Conservation (phyloP, 2,888 invertebrate genomes). For the Himalopsyche kuldschensis region DNA sequence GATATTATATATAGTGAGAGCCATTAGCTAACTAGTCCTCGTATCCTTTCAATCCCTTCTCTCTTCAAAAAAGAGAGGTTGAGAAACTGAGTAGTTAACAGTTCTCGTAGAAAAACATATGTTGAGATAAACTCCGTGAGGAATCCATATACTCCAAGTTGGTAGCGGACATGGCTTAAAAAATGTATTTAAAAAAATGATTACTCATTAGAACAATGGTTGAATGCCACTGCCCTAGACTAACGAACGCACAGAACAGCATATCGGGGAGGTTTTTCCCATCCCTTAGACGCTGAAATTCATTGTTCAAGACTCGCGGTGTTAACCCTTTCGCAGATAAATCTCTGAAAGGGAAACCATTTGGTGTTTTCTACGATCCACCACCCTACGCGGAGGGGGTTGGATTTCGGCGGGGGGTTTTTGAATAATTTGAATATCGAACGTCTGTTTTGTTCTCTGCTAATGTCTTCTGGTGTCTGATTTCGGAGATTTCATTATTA, state of each 20-base stretch:
- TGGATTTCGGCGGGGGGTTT: not conserved
- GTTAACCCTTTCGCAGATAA: conserved; percentile 39
- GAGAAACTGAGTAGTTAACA: no score
- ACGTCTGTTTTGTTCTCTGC: not conserved
- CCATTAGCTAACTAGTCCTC: no score
- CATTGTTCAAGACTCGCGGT: conserved; percentile 33
- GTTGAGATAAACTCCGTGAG: no score
- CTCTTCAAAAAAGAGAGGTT: no score
- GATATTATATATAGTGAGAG: no score
- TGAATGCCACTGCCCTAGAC: not conserved
- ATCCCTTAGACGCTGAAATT: conserved; percentile 6
- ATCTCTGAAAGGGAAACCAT: conserved; percentile 38
- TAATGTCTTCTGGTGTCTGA: not conserved
- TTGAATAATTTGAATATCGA: not conserved
- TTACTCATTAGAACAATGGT: not conserved
- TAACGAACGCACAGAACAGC: not conserved
- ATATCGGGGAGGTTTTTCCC: not conserved
- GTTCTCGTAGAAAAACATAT: no score
- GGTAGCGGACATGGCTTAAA: no score
- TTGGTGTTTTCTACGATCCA: conserved; percentile 22
- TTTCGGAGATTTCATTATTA: not conserved
- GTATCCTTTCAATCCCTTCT: no score
- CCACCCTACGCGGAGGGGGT: not conserved
- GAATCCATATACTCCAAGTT: no score
- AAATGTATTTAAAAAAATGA: not conserved